Conservation (phyloP, 2,888 invertebrate genomes). For the Ectemnius lituratus region DNA sequence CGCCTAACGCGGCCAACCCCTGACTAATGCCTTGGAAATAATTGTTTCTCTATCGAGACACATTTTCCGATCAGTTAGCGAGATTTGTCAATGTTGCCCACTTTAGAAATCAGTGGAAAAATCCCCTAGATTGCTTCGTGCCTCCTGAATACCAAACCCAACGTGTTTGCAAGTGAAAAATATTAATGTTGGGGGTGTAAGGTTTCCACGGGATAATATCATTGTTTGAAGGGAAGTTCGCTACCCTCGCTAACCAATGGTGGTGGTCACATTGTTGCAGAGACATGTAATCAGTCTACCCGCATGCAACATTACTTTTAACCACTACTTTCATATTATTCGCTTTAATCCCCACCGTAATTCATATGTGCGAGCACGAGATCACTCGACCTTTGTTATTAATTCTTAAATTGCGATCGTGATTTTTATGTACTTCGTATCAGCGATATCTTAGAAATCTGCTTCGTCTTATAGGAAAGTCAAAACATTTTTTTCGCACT, state of each 20-base stretch:
- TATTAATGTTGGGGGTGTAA: neutral
- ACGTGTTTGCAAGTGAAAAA: no score
- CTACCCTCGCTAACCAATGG: conserved; percentile 16
- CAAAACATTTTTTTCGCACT: no score
- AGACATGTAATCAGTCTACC: conserved; percentile 32
- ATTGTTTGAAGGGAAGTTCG: conserved; percentile 27
- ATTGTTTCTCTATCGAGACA: conserved; percentile 60
- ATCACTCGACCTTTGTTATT: no score
- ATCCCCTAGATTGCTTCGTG: no score
- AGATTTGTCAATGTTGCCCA: neutral
- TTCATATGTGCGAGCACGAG: conserved; percentile 25
- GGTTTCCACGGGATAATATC: conserved; percentile 23
- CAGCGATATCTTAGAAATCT: no score
- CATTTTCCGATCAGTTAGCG: neutral
- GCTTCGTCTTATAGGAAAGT: no score
- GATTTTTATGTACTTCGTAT: no score
- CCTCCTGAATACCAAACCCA: no score
- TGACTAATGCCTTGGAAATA: conserved; percentile 69
- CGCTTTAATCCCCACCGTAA: conserved; percentile 47
- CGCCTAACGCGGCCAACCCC: conserved; percentile 34
- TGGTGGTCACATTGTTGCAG: conserved; percentile 45
- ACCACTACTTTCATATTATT: conserved; percentile 39
- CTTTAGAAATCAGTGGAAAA: neutral
- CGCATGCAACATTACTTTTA: conserved; percentile 47
- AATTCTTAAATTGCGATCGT: no score